phyloP scores from a whole-genome alignment of 2,797 vertebrate genomes.

The Spheniscus humboldti region DNA sequence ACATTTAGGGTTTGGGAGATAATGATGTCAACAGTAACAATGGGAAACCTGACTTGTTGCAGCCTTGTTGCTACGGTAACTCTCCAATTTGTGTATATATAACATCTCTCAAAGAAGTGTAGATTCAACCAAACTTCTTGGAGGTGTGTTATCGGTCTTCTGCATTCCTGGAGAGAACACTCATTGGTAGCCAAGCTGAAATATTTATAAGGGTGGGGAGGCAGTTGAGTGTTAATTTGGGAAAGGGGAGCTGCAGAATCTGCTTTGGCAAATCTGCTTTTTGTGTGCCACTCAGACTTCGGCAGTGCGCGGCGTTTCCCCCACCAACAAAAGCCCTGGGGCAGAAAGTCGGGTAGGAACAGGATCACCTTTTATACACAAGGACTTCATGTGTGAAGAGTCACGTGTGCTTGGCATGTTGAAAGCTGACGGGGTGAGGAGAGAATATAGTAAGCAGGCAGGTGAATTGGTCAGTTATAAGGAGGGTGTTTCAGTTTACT shows the following conservation, averaged over 20 bases:
- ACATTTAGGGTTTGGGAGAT: neutral
- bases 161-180: neutral
- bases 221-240: neutral
- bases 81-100: neutral
- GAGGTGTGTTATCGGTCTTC: neutral
- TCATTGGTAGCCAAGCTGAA: neutral
- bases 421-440: neutral
- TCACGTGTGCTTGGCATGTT: rapidly evolving
- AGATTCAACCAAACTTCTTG: neutral
- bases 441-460: neutral
- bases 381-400: neutral
- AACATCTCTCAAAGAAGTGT: neutral
- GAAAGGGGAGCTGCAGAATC: neutral
- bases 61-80: rapidly evolving
- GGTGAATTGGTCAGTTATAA: neutral
- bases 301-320: neutral
- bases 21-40: neutral
- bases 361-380: neutral
- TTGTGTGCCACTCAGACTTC: neutral
- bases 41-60: neutral
- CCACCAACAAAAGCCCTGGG: neutral
- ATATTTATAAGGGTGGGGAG: neutral
- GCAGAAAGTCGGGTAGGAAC: neutral
- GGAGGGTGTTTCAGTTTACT: neutral
- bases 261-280: neutral